Percentiles rank a stretch among this genome's conserved stretches.
phyloP scores from a whole-genome alignment of 2,888 invertebrate genomes.

The Drosophila mulleri region DNA sequence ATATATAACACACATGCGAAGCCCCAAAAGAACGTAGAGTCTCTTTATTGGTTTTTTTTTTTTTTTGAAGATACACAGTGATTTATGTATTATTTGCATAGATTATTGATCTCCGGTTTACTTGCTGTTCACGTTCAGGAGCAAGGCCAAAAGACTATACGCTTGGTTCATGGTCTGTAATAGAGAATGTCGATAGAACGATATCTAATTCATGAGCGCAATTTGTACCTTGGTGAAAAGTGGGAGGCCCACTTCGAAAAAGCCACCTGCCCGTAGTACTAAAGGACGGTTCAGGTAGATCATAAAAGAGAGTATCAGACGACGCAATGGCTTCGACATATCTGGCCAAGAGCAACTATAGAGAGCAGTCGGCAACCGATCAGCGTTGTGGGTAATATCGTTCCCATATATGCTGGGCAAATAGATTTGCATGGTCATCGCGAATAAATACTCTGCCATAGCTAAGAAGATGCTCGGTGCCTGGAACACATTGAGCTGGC shows the following conservation, averaged over 20 bases:
- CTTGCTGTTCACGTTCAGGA: constrained; percentile 51
- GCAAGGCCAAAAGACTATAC: constrained; percentile 60
- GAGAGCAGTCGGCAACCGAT: constrained; percentile 31
- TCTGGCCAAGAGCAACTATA: constrained; percentile 50
- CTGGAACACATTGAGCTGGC: constrained; percentile 19
- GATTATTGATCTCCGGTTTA: neutral
- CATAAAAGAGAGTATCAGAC: constrained; percentile 39
- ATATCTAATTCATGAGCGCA: neutral
- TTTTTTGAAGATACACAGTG: neutral
- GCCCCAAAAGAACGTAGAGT: neutral
- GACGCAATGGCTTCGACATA: constrained; percentile 53
- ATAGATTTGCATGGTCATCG: constrained; percentile 57
- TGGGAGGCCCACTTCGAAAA: constrained; percentile 29
- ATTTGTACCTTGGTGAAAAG: constrained; percentile 22
- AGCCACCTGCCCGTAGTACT: constrained; percentile 12
- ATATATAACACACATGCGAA: neutral
- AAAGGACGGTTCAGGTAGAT: constrained; percentile 54
- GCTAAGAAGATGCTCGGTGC: constrained; percentile 19
- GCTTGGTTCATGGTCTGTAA: constrained; percentile 63
- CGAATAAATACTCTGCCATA: constrained; percentile 41
- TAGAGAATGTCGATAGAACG: neutral
- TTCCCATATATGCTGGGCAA: constrained; percentile 60
- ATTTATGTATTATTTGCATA: neutral
- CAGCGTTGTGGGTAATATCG: constrained; percentile 39
- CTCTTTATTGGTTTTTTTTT: constrained; percentile 8